A percentile compares a stretch with the other conserved stretches of the same genome.
Conservation (phyloP, 2,888 invertebrate genomes). For the Tachina fera region DNA sequence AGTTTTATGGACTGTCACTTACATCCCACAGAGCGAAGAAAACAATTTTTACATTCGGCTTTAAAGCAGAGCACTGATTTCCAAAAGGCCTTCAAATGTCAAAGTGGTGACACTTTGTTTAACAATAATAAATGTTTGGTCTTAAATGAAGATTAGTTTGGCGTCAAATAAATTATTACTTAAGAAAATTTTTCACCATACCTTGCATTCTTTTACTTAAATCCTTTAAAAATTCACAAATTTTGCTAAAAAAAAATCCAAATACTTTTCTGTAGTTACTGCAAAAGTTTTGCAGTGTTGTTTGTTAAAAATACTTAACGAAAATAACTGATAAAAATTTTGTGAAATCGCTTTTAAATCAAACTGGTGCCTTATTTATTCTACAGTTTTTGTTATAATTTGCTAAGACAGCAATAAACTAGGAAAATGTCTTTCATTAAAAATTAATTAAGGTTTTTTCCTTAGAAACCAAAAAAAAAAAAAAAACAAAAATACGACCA, state of each 20-base stretch:
- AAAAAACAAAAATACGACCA: neutral
- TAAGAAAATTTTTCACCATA: neutral
- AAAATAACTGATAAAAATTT: slow-evolving; percentile 41
- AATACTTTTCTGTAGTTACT: neutral
- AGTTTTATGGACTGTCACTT: slow-evolving; percentile 77
- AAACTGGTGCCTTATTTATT: neutral
- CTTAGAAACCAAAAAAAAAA: no score
- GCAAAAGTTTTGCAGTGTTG: slow-evolving; percentile 12
- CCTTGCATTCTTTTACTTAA: slow-evolving; percentile 65
- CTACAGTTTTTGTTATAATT: neutral
- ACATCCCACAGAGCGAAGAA: slow-evolving; percentile 73
- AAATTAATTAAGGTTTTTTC: slow-evolving; percentile 55
- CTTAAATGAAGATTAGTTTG: slow-evolving; percentile 47
- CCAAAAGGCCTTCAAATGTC: slow-evolving; percentile 78
- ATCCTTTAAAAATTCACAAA: slow-evolving; percentile 61
- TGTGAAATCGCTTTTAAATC: slow-evolving; percentile 33
- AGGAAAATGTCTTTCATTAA: slow-evolving; percentile 51
- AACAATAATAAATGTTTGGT: slow-evolving; percentile 72
- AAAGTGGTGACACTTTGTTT: slow-evolving; percentile 74
- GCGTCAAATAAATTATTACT: neutral
- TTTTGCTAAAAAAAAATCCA: slow-evolving; percentile 44
- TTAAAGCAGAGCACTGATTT: slow-evolving; percentile 78
- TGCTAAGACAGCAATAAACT: neutral
- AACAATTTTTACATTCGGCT: slow-evolving; percentile 75
- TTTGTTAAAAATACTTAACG: slow-evolving; percentile 32